Evolutionary conservation across 2,888 invertebrate genomes (phyloP).

Genomic region (Ophion ellenae): DNA sequence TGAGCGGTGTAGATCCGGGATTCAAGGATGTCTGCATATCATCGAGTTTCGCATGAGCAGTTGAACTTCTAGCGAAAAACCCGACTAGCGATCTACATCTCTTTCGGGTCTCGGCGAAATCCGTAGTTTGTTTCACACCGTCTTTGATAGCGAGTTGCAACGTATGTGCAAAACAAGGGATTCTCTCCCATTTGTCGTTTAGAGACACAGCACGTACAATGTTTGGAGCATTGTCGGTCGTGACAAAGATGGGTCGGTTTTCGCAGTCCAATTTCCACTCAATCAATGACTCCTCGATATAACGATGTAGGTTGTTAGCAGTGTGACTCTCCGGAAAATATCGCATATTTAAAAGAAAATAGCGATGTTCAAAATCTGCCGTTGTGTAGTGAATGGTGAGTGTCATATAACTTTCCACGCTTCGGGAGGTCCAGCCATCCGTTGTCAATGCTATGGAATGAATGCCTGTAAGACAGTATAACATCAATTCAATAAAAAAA

Average conservation of each 20-base stretch:
- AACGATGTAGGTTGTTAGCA: slow-evolving; percentile 1
- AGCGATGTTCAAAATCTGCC: slow-evolving; percentile 4
- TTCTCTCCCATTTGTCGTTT: too few species aligned
- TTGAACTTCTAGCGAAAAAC: slow-evolving; percentile 8
- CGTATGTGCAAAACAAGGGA: slow-evolving; percentile 30
- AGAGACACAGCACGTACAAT: too few species aligned
- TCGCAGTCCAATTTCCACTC: slow-evolving; percentile 12
- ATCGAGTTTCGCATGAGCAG: background rate
- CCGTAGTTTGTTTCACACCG: background rate
- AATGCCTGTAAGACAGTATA: too few species aligned
- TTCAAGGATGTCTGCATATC: slow-evolving; percentile 5
- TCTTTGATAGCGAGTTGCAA: slow-evolving; percentile 12
- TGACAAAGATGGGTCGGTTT: slow-evolving; percentile 3
- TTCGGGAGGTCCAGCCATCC: background rate
- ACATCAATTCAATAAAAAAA: too few species aligned
- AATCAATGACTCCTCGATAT: slow-evolving; percentile 21
- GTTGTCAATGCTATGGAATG: background rate
- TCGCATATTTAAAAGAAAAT: slow-evolving; percentile 22
- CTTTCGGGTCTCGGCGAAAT: slow-evolving; percentile 7
- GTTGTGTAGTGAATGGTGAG: slow-evolving; percentile 11
- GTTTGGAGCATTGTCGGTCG: too few species aligned
- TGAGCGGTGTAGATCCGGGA: slow-evolving; percentile 8
- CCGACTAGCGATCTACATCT: slow-evolving; percentile 7
- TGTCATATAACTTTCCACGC: slow-evolving; percentile 7
- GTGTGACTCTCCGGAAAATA: slow-evolving; percentile 8